These are phyloP conservation scores for Bombylius major DNA, from an alignment of 2,888 invertebrate species.

Conservation along the genomic window DNA sequence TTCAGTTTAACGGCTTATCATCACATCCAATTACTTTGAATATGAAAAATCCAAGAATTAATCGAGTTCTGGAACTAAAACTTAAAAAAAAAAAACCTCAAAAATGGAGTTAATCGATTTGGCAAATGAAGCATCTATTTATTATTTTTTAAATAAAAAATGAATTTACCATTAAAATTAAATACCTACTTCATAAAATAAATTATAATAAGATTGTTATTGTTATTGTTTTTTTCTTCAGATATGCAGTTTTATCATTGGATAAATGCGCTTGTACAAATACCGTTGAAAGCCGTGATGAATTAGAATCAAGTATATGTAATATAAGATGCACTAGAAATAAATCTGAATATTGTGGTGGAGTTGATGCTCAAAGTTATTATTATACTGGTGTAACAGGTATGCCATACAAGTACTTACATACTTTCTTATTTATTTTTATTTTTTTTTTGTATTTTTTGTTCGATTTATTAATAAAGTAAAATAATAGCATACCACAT, in stretches of 20 bases:
- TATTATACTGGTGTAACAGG: conserved; percentile 47
- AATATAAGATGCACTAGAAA: conserved; percentile 48
- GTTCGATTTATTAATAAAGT: not conserved
- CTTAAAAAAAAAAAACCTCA: no score
- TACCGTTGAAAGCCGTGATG: conserved; percentile 24
- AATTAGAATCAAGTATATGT: conserved; percentile 39
- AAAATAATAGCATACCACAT: no score
- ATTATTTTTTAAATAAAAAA: no score
- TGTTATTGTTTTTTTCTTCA: conserved; percentile 10
- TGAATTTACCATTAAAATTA: no score
- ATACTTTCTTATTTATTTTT: not conserved
- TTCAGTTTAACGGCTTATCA: no score
- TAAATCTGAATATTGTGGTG: conserved; percentile 53
- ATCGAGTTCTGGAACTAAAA: no score
- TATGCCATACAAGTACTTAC: conserved; percentile 1
- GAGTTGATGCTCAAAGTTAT: conserved; percentile 50
- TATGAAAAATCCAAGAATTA: no score
- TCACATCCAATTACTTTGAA: no score
- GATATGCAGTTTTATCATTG: conserved; percentile 28
- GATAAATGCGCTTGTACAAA: conserved; percentile 29
- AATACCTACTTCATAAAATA: no score
- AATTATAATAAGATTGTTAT: no score
- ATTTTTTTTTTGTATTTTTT: not conserved
- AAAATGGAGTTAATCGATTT: no score
- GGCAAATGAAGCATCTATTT: no score